Percentiles rank a stretch among this genome's conserved stretches.
Evolutionary conservation across 2,888 invertebrate genomes (phyloP).

Genomic region (Lydus trimaculatus): DNA sequence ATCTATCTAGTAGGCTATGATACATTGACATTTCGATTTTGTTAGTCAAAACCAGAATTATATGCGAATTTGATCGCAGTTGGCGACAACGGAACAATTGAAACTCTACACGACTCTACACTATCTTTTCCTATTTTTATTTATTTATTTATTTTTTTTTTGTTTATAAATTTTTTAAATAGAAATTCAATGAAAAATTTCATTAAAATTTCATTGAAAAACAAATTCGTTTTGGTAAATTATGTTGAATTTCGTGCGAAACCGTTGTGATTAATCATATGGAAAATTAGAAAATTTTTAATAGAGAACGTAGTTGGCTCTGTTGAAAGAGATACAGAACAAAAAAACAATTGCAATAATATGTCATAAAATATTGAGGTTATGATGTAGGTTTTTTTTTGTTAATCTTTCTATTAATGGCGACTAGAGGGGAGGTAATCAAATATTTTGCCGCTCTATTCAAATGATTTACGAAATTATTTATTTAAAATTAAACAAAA

Average conservation of each 20-base stretch:
- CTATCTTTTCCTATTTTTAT: too few species aligned
- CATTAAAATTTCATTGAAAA: background rate
- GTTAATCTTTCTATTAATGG: too few species aligned
- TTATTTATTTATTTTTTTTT: background rate
- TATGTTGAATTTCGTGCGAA: background rate
- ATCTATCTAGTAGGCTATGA: background rate
- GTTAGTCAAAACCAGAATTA: background rate
- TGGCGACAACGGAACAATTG: background rate
- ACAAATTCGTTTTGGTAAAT: background rate
- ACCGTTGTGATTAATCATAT: constrained; percentile 6
- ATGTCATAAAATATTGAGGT: background rate
- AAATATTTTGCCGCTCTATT: background rate
- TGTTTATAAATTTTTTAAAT: background rate
- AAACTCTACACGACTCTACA: background rate
- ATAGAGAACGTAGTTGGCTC: background rate
- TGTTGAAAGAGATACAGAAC: background rate
- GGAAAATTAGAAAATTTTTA: background rate
- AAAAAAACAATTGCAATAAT: background rate
- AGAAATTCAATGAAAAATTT: background rate
- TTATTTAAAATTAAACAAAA: too few species aligned
- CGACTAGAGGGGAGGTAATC: fast-evolving
- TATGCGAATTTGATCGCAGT: background rate
- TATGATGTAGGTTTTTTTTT: background rate
- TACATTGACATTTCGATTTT: background rate
- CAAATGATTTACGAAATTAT: background rate